Evolutionary conservation across 1,140 invertebrate genomes (phyloP), one percentile per base, ranked within the genome.

Genomic region (Mya arenaria): DNA sequence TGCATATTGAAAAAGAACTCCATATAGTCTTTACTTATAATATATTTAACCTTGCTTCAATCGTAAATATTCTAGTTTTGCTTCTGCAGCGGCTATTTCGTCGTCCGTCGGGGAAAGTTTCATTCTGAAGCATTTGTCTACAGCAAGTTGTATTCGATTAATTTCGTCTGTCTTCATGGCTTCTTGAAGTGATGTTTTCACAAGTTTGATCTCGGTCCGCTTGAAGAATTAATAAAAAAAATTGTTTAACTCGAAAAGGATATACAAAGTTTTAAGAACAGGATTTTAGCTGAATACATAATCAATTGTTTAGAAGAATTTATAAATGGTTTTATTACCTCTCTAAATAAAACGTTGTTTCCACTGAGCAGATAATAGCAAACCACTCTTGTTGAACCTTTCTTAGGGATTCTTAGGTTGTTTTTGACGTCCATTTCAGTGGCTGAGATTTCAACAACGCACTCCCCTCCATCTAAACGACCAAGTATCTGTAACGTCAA

Each of bases 391-490:
- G 56, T 71, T 28, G 77, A 41, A n/a, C 30, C 56, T 23, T 69
- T 69, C 32, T 58, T 71, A 28, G 63, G 62, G 39, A 60, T 41
- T 8, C 63, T 44, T 39, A 68, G 6, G n/a, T 71, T 71, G 30
- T 80, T 80, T 66, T 60, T 80, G 17, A 69, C 58, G 34, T 69
- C 66, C 77, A 80, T 60, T 37, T 80, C 77, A 10, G 77, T 71
- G 3, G 66, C 77, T 41, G 69, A 69, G 13, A 80, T 80, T 13
- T 69, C 3, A 17, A 80, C 34, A 5, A 52, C 77, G 19, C 48
- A 69, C 37, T 80, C 77, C 34, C 63, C 77, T 1, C 63, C 77
- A 1, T 28, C 34, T 6, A 68, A 55, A n/a, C 32, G 36, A 6
- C 62, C 63, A n/a, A 80, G 36, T 10, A 60, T 39, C 17, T 68